Percentiles rank a stretch among this genome's conserved stretches.
These are phyloP conservation scores for Hyles euphorbiae DNA, from an alignment of 1,140 invertebrate genomes.

Conservation along the genomic window DNA sequence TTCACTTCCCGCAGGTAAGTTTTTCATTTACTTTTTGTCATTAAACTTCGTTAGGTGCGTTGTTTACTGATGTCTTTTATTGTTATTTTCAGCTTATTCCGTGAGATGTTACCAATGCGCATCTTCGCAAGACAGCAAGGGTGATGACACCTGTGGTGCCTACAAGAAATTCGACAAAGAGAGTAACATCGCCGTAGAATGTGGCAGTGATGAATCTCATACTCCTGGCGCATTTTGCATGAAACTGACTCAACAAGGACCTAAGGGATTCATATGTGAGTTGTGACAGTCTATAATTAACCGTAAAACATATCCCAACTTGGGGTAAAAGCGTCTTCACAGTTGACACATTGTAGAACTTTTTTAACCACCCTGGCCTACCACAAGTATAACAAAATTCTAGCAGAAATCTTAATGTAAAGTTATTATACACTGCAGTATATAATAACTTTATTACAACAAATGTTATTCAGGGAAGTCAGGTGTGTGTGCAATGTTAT, in stretches of 20 bases:
- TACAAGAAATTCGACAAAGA: constrained; percentile 88
- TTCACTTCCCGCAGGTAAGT: constrained; percentile 5
- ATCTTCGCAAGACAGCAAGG: constrained; percentile 81
- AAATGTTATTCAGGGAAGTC: no score
- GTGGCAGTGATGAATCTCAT: constrained; percentile 90
- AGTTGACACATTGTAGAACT: no score
- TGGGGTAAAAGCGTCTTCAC: no score
- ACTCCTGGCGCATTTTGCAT: constrained; percentile 96
- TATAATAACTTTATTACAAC: no score
- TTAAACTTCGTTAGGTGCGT: not conserved
- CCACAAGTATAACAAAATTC: no score
- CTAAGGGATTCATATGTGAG: constrained; percentile 93
- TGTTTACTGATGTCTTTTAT: not conserved
- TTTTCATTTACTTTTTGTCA: not conserved
- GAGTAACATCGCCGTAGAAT: constrained; percentile 89
- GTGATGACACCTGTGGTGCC: constrained; percentile 89
- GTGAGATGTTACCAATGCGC: constrained; percentile 94
- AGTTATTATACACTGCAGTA: no score
- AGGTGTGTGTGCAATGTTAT: no score
- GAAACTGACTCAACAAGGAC: constrained; percentile 92
- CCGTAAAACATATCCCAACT: no score
- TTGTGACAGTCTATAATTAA: constrained; percentile 21
- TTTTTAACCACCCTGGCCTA: no score
- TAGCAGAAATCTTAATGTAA: no score
- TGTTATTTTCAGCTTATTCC: constrained; percentile 74